phyloP scores from a whole-genome alignment of 2,113 vertebrate genomes.

The Actinemys pallida region DNA sequence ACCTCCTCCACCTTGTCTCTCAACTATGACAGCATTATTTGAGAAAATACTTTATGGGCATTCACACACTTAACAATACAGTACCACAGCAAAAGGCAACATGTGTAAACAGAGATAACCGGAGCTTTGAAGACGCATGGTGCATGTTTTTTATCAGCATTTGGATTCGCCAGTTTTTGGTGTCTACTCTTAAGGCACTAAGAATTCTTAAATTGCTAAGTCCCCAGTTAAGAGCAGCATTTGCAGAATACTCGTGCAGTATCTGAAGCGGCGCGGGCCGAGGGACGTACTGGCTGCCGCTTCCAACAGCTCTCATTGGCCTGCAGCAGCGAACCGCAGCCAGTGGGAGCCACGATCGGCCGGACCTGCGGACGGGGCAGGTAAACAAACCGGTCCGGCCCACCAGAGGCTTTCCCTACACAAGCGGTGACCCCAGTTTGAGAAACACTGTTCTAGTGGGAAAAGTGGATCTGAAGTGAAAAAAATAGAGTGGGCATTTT shows the following conservation, averaged over 20 bases:
- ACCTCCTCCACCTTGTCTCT: neutral
- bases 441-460: neutral
- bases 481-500: neutral
- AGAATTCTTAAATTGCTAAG: neutral
- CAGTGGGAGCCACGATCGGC: too few relatives aligned
- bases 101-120: neutral
- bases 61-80: neutral
- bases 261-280: neutral
- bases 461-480: neutral
- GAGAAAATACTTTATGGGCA: neutral
- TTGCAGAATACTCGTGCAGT: neutral
- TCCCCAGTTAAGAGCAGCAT: neutral
- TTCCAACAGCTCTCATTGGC: too few relatives aligned
- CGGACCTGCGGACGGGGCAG: too few relatives aligned
- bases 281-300: too few relatives aligned
- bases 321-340: too few relatives aligned
- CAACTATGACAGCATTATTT: neutral
- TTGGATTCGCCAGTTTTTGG: neutral
- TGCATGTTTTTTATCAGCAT: neutral
- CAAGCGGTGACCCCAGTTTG: too few relatives aligned
- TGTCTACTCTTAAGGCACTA: neutral
- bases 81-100: conserved; percentile 1
- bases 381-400: too few relatives aligned
- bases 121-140: neutral
- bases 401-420: too few relatives aligned